phyloP scores from a whole-genome alignment of 2,797 vertebrate genomes.

The Macropodus opercularis region DNA sequence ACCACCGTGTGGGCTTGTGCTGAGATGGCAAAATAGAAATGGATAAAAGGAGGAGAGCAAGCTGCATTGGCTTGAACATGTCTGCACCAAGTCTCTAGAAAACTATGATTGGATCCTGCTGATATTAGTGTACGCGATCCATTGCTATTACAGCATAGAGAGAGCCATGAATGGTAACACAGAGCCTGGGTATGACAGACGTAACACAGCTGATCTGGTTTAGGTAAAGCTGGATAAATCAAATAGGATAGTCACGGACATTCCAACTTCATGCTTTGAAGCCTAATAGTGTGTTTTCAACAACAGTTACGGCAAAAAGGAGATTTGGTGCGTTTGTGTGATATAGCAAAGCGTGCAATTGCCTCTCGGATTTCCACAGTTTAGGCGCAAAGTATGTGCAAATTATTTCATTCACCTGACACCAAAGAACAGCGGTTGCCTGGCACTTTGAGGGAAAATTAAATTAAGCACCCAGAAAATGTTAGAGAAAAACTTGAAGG shows the following conservation, averaged over 20 bases:
- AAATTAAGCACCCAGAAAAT: slow-evolving; percentile 79
- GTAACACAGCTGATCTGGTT: slow-evolving; percentile 43
- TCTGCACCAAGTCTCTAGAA: slow-evolving; percentile 42
- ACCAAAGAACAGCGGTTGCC: slow-evolving; percentile 73
- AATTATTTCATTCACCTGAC: slow-evolving; percentile 82
- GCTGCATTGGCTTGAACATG: slow-evolving; percentile 42
- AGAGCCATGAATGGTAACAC: slow-evolving; percentile 33
- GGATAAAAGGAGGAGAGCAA: slow-evolving; percentile 64
- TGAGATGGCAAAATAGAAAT: slow-evolving; percentile 72
- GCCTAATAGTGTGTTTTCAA: slow-evolving; percentile 54
- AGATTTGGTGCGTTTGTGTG: slow-evolving; percentile 66
- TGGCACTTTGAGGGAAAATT: slow-evolving; percentile 77
- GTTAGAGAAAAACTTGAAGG: slow-evolving; percentile 77
- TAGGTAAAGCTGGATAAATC: slow-evolving; percentile 56
- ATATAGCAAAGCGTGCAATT: slow-evolving; percentile 68
- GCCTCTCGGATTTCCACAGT: slow-evolving; percentile 75
- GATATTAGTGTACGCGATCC: slow-evolving; percentile 45
- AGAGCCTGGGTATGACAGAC: slow-evolving; percentile 26
- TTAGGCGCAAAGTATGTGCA: slow-evolving; percentile 77
- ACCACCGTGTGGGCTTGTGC: slow-evolving; percentile 72
- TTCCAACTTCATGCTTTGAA: slow-evolving; percentile 51
- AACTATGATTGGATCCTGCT: slow-evolving; percentile 54
- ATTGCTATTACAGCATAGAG: slow-evolving; percentile 25
- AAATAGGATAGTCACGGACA: slow-evolving; percentile 45
- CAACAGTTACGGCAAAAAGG: slow-evolving; percentile 42